Base-by-base conservation (phyloP, 2,888 invertebrate genomes). In the Mesorhabditis belari region DNA sequence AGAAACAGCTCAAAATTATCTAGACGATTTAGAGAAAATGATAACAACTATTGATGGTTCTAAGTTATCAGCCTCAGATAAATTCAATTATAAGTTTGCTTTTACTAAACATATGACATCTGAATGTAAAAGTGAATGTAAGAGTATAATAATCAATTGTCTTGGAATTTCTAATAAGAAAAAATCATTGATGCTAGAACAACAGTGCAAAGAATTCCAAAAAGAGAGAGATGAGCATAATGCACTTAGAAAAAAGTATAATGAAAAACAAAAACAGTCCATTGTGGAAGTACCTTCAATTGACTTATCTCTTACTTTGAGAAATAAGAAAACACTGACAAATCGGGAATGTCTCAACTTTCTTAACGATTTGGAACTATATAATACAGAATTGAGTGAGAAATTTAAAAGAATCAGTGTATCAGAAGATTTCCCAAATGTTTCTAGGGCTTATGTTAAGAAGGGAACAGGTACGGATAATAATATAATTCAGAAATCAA, bases 171-270 rank as follows among this genome's bases (percentile, higher is more conserved):
- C 57, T 23, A 58, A 60, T 60, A 60, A 19, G 57, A 59, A 59
- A 60, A 59, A 59, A 60, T 60, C 58, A 27, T 27, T 58, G 26
- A 57, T 58, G 55, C 21, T 58, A 24, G 35, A 58, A 12, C 19
- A 58, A 58, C 28, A 24, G 57, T 55, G 57, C 17, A 58, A 19
- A 12, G 49, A 23, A 54, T 60, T 56, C 17, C 55, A 60, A 59
- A 61, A 61, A 58, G 61, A 61, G 50, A 61, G 60, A 60, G 57
- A 60, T 60, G 60, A 60, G 21, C 60, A 60, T 26, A 57, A 60
- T 57, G 60, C 35, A 50, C 49, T 60, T 23, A 49, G 57, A 25
- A 60, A 49, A 28, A 60, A 58, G 49, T 60, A 57, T 57, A 61
- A 59, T 61, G 57, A 61, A 59, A 61, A 61, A 59, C 61, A 61